Evolutionary conservation across 2,888 invertebrate species (phyloP).

Genomic region (Amphimallon solstitiale): DNA sequence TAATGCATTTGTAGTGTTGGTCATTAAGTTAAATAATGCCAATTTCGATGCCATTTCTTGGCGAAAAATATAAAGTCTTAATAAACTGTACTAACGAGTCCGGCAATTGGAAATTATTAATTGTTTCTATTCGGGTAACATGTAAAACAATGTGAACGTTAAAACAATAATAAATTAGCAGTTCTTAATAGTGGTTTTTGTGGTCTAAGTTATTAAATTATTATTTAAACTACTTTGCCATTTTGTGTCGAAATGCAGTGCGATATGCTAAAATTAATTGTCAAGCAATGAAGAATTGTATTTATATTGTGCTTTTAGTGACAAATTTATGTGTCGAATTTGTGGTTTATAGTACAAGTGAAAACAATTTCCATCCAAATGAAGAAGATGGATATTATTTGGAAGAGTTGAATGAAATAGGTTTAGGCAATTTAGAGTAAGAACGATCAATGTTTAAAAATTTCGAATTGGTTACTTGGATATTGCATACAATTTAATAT

Average conservation of each 20-base stretch:
- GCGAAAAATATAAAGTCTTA: too few species aligned
- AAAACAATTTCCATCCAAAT: background rate
- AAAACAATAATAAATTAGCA: background rate
- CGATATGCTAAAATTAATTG: background rate
- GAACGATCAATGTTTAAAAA: too few species aligned
- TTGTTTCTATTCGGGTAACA: too few species aligned
- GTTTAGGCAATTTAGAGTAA: slow-evolving; percentile 45
- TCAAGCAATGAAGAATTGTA: slow-evolving; percentile 15
- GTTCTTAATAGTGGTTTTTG: background rate
- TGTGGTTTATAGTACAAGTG: background rate
- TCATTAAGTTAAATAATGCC: slow-evolving; percentile 19
- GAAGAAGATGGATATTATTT: slow-evolving; percentile 42
- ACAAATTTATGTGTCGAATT: background rate
- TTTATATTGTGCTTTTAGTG: slow-evolving; percentile 13
- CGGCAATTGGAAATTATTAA: background rate
- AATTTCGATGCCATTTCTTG: background rate
- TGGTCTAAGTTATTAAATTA: too few species aligned
- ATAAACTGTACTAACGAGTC: background rate
- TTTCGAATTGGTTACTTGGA: too few species aligned
- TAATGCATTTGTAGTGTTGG: background rate
- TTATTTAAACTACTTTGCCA: background rate
- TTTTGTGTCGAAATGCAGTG: slow-evolving; percentile 6
- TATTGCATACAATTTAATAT: too few species aligned
- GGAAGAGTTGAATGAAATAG: slow-evolving; percentile 40
- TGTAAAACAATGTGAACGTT: too few species aligned